phyloP scores from a whole-genome alignment of 2,113 vertebrate species.

The Hydropotes inermis region DNA sequence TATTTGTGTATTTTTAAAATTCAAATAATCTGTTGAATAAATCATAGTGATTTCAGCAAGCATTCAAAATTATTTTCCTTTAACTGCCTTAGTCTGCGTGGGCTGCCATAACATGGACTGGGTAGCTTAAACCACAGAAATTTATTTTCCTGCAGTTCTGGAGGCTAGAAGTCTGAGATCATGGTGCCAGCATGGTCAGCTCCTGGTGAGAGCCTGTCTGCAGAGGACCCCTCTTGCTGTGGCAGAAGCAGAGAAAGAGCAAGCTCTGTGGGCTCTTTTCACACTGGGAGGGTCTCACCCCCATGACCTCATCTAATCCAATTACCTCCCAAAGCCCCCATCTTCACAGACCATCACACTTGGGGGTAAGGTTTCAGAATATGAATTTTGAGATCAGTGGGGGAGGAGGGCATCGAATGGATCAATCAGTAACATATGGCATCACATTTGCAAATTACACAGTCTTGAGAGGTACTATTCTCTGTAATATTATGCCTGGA shows the following conservation, averaged over 20 bases:
- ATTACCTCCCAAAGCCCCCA: neutral
- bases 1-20: neutral
- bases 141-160: neutral
- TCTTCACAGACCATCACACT: neutral
- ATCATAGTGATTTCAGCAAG: neutral
- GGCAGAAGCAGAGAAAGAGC: neutral
- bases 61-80: neutral
- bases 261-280: neutral
- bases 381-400: neutral
- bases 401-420: neutral
- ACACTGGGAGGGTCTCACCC: neutral
- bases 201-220: neutral
- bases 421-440: neutral
- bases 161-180: neutral
- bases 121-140: neutral
- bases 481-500: neutral
- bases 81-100: neutral
- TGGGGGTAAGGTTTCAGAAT: neutral
- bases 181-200: neutral
- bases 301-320: neutral
- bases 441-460: neutral
- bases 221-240: neutral
- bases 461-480: neutral
- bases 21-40: constrained; percentile 1
- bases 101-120: neutral